These are phyloP conservation scores for Cyrtodaria siliqua DNA, from an alignment of 2,888 invertebrate genomes.

Conservation along the genomic window DNA sequence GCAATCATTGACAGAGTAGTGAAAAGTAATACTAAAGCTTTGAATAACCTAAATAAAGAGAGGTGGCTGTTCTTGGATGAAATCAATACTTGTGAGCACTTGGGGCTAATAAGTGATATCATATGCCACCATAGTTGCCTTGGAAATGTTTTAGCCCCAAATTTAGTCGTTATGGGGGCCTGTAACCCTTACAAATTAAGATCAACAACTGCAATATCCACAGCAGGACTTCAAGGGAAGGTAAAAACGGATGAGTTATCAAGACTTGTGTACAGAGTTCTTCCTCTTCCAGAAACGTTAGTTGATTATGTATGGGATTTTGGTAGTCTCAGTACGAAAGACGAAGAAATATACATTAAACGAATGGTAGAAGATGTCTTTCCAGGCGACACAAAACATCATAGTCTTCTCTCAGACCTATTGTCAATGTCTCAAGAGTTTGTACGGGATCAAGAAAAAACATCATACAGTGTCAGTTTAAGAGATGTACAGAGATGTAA, in stretches of 20 bases:
- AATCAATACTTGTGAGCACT: constrained; percentile 72
- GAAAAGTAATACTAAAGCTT: constrained; percentile 39
- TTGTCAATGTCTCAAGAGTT: constrained; percentile 53
- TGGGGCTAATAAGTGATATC: constrained; percentile 67
- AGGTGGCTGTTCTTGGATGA: constrained; percentile 76
- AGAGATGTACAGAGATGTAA: constrained; percentile 54
- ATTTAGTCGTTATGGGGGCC: constrained; percentile 68
- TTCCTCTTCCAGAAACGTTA: constrained; percentile 73
- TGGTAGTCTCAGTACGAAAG: constrained; percentile 66
- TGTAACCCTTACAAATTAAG: constrained; percentile 75
- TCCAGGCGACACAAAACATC: background rate
- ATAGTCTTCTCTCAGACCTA: constrained; percentile 29
- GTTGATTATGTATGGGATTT: constrained; percentile 76
- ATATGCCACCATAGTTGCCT: constrained; percentile 65
- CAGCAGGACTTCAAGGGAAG: constrained; percentile 70
- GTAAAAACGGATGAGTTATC: constrained; percentile 69
- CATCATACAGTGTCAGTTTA: constrained; percentile 47
- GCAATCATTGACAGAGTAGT: constrained; percentile 46
- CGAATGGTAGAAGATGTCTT: constrained; percentile 46
- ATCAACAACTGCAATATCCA: constrained; percentile 50
- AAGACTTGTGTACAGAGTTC: constrained; percentile 70
- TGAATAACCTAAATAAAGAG: constrained; percentile 11
- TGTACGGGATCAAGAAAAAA: constrained; percentile 34
- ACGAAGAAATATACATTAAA: constrained; percentile 67
- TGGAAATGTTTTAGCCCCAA: constrained; percentile 63